Conservation (phyloP, 2,797 vertebrate genomes). For the Enteromius mattozi region DNA sequence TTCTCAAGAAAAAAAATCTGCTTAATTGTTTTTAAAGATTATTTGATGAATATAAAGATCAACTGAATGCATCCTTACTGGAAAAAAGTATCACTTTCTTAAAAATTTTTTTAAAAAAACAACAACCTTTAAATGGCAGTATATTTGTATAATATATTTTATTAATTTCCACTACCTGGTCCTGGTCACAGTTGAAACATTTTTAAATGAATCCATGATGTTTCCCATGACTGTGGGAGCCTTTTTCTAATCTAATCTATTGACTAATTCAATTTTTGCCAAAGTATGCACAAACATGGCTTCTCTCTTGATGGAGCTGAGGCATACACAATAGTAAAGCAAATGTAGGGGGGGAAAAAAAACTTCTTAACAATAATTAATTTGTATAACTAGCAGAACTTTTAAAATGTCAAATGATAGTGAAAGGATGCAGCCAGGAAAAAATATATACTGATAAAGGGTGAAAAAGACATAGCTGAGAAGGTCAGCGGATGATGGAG, state of each 20-base stretch:
- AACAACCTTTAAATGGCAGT: not conserved
- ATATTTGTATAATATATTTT: not conserved
- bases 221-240: not conserved
- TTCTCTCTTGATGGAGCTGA: not conserved
- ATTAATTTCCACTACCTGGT: not conserved
- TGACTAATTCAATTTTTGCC: not conserved
- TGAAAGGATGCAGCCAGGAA: not conserved
- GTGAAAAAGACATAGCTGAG: slow-evolving; percentile 4
- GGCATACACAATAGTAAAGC: not conserved
- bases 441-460: not conserved
- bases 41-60: not conserved
- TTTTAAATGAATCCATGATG: not conserved
- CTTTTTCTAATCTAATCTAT: slow-evolving; percentile 10
- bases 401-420: slow-evolving; percentile 21
- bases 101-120: not conserved
- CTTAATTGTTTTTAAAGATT: not conserved
- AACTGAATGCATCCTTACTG: not conserved
- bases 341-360: not conserved
- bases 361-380: not conserved
- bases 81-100: not conserved
- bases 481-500: slow-evolving; percentile 22
- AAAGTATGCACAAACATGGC: not conserved
- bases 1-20: not conserved
- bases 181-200: not conserved
- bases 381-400: not conserved